A percentile compares a stretch with the other conserved stretches of the same genome.
phyloP scores from a whole-genome alignment of 2,888 invertebrate species.

The Drosophila bunnanda region DNA sequence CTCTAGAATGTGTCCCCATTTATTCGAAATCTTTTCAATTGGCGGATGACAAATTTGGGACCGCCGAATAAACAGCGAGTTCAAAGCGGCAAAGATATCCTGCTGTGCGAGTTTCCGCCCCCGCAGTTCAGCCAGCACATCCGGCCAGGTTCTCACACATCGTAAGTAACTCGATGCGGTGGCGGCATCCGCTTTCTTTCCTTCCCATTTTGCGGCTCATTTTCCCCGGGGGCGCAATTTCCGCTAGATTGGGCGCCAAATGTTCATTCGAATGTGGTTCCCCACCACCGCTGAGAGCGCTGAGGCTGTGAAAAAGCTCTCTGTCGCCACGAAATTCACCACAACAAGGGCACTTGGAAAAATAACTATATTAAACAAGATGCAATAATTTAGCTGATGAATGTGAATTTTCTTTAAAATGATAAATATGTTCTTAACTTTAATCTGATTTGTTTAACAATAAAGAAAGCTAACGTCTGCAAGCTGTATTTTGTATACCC shows the following conservation, averaged over 20 bases:
- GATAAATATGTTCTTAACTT: too few species aligned
- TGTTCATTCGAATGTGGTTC: conserved; percentile 30
- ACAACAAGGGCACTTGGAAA: conserved; percentile 17
- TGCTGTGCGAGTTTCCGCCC: conserved; percentile 8
- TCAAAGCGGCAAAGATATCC: conserved; percentile 42
- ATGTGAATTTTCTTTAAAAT: too few species aligned
- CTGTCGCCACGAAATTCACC: conserved; percentile 41
- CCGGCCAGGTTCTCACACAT: conserved; percentile 47
- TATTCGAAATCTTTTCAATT: conserved; percentile 2
- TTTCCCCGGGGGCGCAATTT: conserved; percentile 41
- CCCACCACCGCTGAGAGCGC: conserved; percentile 11
- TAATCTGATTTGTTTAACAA: too few species aligned
- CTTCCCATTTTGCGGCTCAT: conserved; percentile 29
- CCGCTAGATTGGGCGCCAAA: conserved; percentile 55
- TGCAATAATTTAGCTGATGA: background rate
- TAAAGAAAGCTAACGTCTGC: too few species aligned
- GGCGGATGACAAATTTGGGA: conserved; percentile 9
- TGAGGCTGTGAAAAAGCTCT: conserved; percentile 12
- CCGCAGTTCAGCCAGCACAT: conserved; percentile 36
- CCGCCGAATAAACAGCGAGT: conserved; percentile 7
- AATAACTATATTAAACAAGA: background rate
- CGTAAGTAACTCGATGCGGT: conserved; percentile 23
- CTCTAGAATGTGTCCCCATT: background rate
- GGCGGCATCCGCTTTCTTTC: conserved; percentile 28
- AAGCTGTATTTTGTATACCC: too few species aligned